These are phyloP conservation scores for Zaprionus bogoriensis DNA, from an alignment of 2,888 invertebrate genomes.

Conservation along the genomic window DNA sequence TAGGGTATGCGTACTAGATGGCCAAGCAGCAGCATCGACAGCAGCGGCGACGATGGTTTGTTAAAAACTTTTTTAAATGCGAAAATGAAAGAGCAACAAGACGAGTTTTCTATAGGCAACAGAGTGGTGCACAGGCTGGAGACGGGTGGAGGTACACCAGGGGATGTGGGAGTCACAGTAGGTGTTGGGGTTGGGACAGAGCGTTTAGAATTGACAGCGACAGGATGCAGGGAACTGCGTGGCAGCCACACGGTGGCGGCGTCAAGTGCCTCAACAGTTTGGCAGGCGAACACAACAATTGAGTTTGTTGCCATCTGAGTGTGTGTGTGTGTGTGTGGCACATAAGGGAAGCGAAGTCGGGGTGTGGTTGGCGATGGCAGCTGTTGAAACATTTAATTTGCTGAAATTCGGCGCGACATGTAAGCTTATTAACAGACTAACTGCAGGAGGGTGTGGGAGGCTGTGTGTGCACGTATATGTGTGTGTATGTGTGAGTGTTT, in stretches of 20 bases:
- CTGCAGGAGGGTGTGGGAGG: constrained; percentile 4
- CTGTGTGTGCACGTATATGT: background rate
- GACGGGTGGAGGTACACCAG: background rate
- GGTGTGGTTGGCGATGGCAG: constrained; percentile 8
- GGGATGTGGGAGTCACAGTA: background rate
- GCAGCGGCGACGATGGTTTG: constrained; percentile 44
- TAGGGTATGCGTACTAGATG: background rate
- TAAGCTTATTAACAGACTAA: constrained; percentile 73
- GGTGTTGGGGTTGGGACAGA: background rate
- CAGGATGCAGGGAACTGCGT: constrained; percentile 58
- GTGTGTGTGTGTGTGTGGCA: background rate
- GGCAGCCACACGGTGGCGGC: constrained; percentile 44
- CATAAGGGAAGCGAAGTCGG: background rate
- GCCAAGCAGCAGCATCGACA: constrained; percentile 28
- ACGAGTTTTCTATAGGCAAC: constrained; percentile 10
- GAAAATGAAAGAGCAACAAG: constrained; percentile 79
- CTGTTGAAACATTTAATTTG: constrained; percentile 73
- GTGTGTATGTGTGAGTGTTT: constrained; percentile 18
- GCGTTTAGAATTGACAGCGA: constrained; percentile 68
- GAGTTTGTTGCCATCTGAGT: constrained; percentile 48
- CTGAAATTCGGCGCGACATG: constrained; percentile 68
- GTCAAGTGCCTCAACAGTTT: constrained; percentile 72
- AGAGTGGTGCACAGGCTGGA: background rate
- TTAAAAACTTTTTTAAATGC: constrained; percentile 69
- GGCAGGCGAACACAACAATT: constrained; percentile 70